phyloP scores from a whole-genome alignment of 2,888 invertebrate genomes.

The Norana najaformis region DNA sequence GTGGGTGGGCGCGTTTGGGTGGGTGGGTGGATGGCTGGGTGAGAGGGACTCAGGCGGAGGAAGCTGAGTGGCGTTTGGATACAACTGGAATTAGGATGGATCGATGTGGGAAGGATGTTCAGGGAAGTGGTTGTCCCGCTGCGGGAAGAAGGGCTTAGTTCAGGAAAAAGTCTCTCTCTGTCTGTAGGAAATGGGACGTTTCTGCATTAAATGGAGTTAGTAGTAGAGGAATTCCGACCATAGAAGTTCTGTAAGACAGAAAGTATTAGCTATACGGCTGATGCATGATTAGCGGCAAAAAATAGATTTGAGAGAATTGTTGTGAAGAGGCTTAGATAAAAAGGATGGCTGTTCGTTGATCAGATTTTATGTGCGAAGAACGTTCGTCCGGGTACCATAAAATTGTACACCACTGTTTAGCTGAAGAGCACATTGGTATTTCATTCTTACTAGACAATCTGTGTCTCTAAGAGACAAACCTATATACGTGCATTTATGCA shows the following conservation, averaged over 20 bases:
- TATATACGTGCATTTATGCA: no score
- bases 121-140: neutral
- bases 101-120: neutral
- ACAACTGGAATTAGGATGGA: conserved; percentile 6
- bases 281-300: no score
- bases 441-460: no score
- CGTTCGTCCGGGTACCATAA: neutral
- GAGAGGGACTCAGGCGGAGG: neutral
- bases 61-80: neutral
- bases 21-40: neutral
- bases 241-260: neutral
- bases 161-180: no score
- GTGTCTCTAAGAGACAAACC: no score
- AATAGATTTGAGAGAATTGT: neutral
- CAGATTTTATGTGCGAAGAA: neutral
- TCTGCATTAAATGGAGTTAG: neutral
- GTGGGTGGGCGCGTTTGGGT: neutral
- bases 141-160: neutral
- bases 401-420: neutral
- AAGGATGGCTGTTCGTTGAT: neutral
- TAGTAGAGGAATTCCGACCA: neutral
- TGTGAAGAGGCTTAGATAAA: neutral
- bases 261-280: no score
- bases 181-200: neutral
- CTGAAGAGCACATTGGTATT: neutral